phyloP scores from a whole-genome alignment of 2,113 vertebrate genomes.

The Cariama cristata region DNA sequence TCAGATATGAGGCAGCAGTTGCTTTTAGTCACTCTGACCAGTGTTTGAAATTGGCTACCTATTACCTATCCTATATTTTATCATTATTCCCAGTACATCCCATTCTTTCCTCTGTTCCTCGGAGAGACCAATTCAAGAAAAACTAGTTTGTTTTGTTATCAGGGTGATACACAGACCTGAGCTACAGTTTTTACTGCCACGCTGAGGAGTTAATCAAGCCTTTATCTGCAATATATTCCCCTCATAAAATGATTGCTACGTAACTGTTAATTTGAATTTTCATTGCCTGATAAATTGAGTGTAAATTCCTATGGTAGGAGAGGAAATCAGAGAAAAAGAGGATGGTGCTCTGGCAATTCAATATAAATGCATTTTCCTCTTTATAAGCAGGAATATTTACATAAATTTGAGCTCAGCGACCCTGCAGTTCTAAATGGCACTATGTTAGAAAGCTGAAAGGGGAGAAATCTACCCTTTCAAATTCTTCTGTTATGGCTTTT shows the following conservation, averaged over 20 bases:
- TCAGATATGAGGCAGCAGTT: not conserved
- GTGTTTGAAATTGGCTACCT: not conserved
- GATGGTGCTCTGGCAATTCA: not conserved
- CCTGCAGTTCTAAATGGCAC: not conserved
- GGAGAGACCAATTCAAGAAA: not conserved
- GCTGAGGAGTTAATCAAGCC: not conserved
- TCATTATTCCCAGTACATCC: not conserved
- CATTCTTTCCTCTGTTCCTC: not conserved
- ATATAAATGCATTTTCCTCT: not conserved
- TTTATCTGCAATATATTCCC: constrained; percentile 8
- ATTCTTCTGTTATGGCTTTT: not conserved
- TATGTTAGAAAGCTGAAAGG: not conserved
- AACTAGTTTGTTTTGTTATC: not conserved
- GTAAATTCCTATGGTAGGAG: not conserved
- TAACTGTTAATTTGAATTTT: constrained; percentile 5
- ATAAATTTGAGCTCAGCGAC: not conserved
- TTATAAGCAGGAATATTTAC: not conserved
- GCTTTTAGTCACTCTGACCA: not conserved
- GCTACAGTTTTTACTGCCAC: not conserved
- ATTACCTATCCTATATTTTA: not conserved
- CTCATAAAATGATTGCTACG: not conserved
- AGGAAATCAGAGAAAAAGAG: not conserved
- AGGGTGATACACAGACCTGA: not conserved
- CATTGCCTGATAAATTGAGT: constrained; percentile 31
- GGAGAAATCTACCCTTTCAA: not conserved